Evolutionary conservation across 1,140 invertebrate genomes (phyloP).

Genomic region (Trachelipus rathkii): DNA sequence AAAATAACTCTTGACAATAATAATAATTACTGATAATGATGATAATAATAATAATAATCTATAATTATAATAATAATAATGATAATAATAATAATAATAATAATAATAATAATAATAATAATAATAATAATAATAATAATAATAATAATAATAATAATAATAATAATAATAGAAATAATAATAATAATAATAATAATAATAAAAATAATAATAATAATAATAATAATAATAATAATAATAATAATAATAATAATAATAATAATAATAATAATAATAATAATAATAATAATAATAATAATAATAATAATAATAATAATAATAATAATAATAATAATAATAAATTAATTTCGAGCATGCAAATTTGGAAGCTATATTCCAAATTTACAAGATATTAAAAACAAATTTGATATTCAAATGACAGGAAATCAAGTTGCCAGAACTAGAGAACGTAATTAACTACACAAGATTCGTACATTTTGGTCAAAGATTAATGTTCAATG

Average conservation of each 20-base stretch:
- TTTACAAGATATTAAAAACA: too few species aligned
- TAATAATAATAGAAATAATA: neutral
- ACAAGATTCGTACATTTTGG: too few species aligned
- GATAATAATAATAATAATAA: conserved; percentile 7
- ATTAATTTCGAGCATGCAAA: too few species aligned
- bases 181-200: too few species aligned
- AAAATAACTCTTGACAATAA: neutral
- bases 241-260: conserved; percentile 15
- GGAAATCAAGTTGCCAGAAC: too few species aligned
- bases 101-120: conserved; percentile 15
- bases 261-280: conserved; percentile 15
- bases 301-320: conserved; percentile 11
- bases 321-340: neutral
- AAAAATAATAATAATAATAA: neutral
- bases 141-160: conserved; percentile 13
- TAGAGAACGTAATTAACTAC: too few species aligned
- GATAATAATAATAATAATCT: conserved; percentile 12
- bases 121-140: conserved; percentile 15
- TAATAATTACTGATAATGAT: neutral
- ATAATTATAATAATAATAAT: too few species aligned
- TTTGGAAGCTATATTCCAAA: too few species aligned
- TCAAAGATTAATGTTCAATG: too few species aligned
- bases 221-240: conserved; percentile 12
- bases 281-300: conserved; percentile 10
- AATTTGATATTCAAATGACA: too few species aligned